Evolutionary conservation across 1,140 invertebrate genomes (phyloP), one percentile per base, ranked within the genome.

Genomic region (Lethrus apterus): DNA sequence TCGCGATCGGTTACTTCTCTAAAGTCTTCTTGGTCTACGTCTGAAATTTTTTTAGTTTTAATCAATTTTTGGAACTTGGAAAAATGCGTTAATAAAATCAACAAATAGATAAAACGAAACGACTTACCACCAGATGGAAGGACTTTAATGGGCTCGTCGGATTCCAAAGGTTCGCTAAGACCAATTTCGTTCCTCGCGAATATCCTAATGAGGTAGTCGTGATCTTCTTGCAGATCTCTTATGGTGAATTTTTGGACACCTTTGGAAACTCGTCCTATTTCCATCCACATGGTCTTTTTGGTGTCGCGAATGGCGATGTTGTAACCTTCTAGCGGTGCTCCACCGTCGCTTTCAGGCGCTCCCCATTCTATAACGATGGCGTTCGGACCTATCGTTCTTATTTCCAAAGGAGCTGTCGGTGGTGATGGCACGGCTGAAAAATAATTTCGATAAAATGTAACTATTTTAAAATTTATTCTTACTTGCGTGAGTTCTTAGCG

Each of bases 171-270:
- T 60, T 96, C 91, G 67, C 93, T 95, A 31, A 91, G 69, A 31
- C 96, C 96, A 48, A 97, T 84, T 71, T 96, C 92, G 70, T 99
- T 99, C 59, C 83, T 79, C 10, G 93, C 94, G 64, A 86, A 92
- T 57, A 95, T 91, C 57, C 91, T 77, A 40, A 96, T 80, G 62
- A 86, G 75, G 62, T 95, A 95, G 57, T 89, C 84, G 60, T 93
- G 87, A 58, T 84, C 82, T 64, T 94, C 90, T 66, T 87, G 86
- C 40, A 94, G 69, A 61, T 93, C 89, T 60, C 82, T 79, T 33
- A 93, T 86, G 47, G 83, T 86, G 57, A 91, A 78, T 67, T 85
- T 87, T 56, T 89, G 86, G 24, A 84, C 78, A 48, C 86, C 82
- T 1, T 85, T 84, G 51, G 78, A 78, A 5, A 92, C 87, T 58